These are phyloP conservation scores for Diarsia mendica DNA, from an alignment of 2,888 invertebrate species.

Conservation along the genomic window DNA sequence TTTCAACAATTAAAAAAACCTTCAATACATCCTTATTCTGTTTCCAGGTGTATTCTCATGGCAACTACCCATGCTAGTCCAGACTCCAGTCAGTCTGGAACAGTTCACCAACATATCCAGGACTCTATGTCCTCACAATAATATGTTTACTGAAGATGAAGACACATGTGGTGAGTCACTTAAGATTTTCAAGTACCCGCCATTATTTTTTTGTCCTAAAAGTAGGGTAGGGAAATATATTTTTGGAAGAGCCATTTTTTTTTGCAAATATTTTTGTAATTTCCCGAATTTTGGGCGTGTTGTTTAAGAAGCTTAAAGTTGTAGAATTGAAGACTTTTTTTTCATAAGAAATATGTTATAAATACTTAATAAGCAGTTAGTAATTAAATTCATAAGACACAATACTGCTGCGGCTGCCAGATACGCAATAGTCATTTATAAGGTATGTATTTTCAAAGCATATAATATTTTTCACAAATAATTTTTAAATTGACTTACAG, in stretches of 20 bases:
- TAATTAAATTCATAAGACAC: background rate
- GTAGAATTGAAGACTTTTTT: no score
- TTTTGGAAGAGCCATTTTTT: background rate
- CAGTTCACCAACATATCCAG: conserved; percentile 90
- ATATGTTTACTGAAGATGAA: conserved; percentile 83
- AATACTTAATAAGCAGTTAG: background rate
- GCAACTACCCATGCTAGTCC: conserved; percentile 93
- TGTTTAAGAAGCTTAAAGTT: background rate
- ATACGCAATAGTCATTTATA: background rate
- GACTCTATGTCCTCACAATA: conserved; percentile 91
- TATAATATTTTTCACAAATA: background rate
- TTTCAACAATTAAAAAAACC: no score
- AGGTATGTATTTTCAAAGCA: conserved; percentile 4
- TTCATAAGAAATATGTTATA: background rate
- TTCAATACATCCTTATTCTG: no score
- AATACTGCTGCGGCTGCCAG: conserved; percentile 11
- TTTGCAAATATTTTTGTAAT: background rate
- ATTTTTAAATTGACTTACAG: background rate
- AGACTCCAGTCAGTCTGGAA: conserved; percentile 86
- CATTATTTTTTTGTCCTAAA: conserved; percentile 8
- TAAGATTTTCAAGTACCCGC: background rate
- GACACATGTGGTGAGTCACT: conserved; percentile 81
- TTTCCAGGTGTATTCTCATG: conserved; percentile 93
- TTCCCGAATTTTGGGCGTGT: background rate
- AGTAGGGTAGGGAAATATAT: background rate